These are phyloP conservation scores for Pangasius krempfi DNA, from an alignment of 2,797 vertebrate genomes.

Conservation along the genomic window DNA sequence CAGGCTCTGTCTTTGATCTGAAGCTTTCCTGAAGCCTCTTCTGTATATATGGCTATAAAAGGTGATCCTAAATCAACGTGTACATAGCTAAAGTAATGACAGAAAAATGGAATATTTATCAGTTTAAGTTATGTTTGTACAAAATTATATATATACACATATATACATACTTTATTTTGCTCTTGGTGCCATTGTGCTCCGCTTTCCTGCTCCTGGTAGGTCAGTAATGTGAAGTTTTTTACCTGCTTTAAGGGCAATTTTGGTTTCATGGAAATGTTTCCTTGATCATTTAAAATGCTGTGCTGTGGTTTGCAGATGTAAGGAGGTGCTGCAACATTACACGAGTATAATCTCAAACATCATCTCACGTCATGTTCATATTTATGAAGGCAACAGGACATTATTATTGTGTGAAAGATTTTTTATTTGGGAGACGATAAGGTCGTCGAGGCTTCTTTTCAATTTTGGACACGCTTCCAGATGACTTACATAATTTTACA, in stretches of 20 bases:
- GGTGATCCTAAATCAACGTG: conserved; percentile 57
- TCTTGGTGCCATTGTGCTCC: conserved; percentile 39
- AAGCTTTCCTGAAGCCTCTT: conserved; percentile 32
- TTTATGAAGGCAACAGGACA: neutral
- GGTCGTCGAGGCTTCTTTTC: neutral
- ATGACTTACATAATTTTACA: neutral
- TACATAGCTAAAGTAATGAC: conserved; percentile 58
- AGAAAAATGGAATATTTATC: conserved; percentile 64
- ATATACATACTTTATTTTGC: conserved; percentile 45
- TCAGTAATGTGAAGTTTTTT: conserved; percentile 51
- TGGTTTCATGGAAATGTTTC: conserved; percentile 7
- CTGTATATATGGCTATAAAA: conserved; percentile 48
- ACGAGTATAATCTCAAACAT: neutral
- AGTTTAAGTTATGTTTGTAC: conserved; percentile 68
- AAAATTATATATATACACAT: conserved; percentile 54
- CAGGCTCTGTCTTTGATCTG: neutral
- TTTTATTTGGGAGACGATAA: neutral
- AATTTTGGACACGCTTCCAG: neutral
- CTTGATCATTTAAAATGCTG: neutral
- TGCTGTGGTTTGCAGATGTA: neutral
- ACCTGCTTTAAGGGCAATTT: conserved; percentile 40
- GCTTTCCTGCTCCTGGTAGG: conserved; percentile 45
- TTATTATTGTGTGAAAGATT: neutral
- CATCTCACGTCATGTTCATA: conserved; percentile 4
- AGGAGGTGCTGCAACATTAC: conserved; percentile 29